Evolutionary conservation across 2,113 vertebrate genomes (phyloP), one percentile per base, ranked within the genome.

Genomic region (Xiphophorus maculatus): DNA sequence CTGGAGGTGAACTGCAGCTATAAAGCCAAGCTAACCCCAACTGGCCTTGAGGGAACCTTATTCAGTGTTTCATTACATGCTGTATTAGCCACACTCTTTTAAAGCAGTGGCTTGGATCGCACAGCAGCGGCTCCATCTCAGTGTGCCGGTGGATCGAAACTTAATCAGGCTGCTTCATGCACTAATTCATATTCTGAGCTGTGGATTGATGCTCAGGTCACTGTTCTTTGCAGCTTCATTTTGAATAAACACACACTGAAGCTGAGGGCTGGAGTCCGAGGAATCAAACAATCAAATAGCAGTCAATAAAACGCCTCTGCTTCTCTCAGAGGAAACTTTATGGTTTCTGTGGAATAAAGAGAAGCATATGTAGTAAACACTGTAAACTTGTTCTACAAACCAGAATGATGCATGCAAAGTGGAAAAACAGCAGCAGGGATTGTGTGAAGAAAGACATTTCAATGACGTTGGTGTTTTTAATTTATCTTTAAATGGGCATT

Each of bases 51-150:
- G 82, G 69, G 71, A 86, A 30, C 74, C 73, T 81, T 65, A 61
- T 77, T 79, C 85, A 74, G 76, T 84, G 68, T 91, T 92, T 89
- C 85, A 92, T 93, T 93, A 91, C 83, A 89, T 77, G 81, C 63
- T 70, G 66, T 81, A 83, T 93, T 90, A 91, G 87, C 51, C 84
- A 74, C 66, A 85, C 77, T 82, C 75, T 66, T 80, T 69, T 58
- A 69, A 63, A 88, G 66, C 90, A 73, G 81, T 15, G 30, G 66
- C 73, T 67, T 69, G 5, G 51, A 32, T 79, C 67, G 22, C 69
- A 25, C 71, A 76, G 72, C 33, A 64, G 79, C 79, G 32, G 64
- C 79, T 15, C 30, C 28, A 42, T 69, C 67, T 81, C 71, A 69
- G 48, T 32, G 71, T 65, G 66, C 40, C 54, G 11, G 63, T 70